These are phyloP conservation scores for Ochropleura plecta DNA, from an alignment of 2,888 invertebrate species.

Conservation along the genomic window DNA sequence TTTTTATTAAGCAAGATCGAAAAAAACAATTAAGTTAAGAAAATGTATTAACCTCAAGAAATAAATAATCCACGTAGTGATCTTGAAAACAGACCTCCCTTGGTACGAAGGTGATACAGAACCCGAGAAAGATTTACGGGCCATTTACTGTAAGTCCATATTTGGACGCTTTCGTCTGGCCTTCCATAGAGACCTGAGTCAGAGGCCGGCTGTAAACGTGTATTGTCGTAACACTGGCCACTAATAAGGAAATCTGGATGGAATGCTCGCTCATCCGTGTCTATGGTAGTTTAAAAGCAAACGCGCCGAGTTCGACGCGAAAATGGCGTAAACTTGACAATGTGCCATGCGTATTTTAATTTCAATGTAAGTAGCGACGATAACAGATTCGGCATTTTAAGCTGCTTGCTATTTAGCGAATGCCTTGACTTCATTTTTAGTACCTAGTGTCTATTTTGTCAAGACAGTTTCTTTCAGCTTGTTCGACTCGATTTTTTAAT, in stretches of 20 bases:
- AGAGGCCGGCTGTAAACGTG: conserved; percentile 47
- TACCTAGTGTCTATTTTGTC: conserved; percentile 4
- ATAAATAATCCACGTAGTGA: conserved; percentile 12
- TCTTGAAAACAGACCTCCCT: conserved; percentile 52
- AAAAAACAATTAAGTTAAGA: neutral
- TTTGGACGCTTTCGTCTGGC: conserved; percentile 79
- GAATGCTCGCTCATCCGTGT: conserved; percentile 8
- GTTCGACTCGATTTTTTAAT: neutral
- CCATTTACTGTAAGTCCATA: conserved; percentile 70
- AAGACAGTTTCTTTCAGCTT: conserved; percentile 15
- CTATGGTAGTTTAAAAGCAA: conserved; percentile 12
- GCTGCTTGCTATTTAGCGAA: conserved; percentile 3
- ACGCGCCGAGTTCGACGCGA: neutral
- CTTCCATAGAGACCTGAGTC: conserved; percentile 76
- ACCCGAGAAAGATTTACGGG: conserved; percentile 63
- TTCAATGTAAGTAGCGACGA: neutral
- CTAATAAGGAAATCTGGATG: conserved; percentile 57
- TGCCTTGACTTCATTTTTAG: conserved; percentile 34
- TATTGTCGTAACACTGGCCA: conserved; percentile 33
- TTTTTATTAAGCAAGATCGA: conserved; percentile 10
- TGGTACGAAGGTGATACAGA: conserved; percentile 66
- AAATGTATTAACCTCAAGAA: conserved; percentile 2
- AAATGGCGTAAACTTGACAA: conserved; percentile 8
- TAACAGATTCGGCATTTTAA: conserved; percentile 13
- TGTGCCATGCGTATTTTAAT: conserved; percentile 2